Evolutionary conservation across 2,797 vertebrate genomes (phyloP).

Genomic region (Hyperoplus immaculatus): DNA sequence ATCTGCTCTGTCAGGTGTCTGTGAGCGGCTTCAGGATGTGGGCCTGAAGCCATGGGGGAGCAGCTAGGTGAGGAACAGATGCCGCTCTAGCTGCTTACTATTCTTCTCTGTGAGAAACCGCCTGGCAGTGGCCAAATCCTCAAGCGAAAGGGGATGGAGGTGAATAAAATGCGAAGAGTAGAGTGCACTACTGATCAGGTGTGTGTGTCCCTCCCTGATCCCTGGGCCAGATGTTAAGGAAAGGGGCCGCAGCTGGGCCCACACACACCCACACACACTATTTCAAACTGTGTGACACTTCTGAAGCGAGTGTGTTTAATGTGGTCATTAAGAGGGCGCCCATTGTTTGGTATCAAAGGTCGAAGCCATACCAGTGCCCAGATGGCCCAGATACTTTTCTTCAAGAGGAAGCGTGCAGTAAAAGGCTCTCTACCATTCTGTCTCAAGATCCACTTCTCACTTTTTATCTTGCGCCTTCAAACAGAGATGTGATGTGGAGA

Average conservation of each 20-base stretch:
- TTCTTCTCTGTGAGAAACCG: conserved; percentile 54
- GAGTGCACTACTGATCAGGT: conserved; percentile 52
- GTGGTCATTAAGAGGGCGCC: conserved; percentile 46
- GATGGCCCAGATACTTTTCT: not conserved
- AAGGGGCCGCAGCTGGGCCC: conserved; percentile 14
- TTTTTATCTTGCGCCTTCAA: conserved; percentile 32
- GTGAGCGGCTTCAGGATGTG: conserved; percentile 57
- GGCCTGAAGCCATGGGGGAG: conserved; percentile 58
- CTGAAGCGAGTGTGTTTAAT: conserved; percentile 34
- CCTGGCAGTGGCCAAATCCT: conserved; percentile 43
- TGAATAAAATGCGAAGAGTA: conserved; percentile 50
- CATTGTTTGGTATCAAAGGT: conserved; percentile 40
- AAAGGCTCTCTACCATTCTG: conserved; percentile 1
- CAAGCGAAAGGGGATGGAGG: conserved; percentile 27
- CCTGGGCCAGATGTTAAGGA: conserved; percentile 59
- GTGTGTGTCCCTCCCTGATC: conserved; percentile 3
- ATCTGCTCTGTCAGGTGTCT: conserved; percentile 70
- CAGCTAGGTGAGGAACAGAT: conserved; percentile 65
- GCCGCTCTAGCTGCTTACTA: conserved; percentile 67
- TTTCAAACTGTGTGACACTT: conserved; percentile 20
- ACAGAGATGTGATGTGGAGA: conserved; percentile 22
- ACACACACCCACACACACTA: not conserved
- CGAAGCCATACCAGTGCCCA: not conserved
- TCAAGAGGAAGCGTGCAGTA: conserved; percentile 1
- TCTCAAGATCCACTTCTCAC: conserved; percentile 49